Evolutionary conservation across 2,888 invertebrate species (phyloP).

Genomic region (Polyploca ridens): DNA sequence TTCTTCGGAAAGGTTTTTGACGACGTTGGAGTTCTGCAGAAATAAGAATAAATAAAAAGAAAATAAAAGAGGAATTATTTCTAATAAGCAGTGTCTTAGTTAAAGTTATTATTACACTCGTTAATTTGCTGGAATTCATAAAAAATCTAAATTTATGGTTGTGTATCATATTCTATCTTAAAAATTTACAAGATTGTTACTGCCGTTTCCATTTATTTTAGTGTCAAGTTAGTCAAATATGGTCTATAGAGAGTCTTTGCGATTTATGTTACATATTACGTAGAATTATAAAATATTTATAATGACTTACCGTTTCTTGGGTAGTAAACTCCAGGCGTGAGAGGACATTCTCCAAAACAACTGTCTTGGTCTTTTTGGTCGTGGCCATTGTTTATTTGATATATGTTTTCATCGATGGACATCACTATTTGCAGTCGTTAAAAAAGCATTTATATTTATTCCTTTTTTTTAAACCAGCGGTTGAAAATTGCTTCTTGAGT

Average conservation of each 20-base stretch:
- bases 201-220: too few relatives aligned
- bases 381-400: background rate
- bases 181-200: too few relatives aligned
- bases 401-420: background rate
- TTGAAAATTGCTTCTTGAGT: too few relatives aligned
- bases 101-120: too few relatives aligned
- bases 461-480: background rate
- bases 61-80: background rate
- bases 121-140: background rate
- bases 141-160: too few relatives aligned
- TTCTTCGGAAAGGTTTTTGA: conserved; percentile 32
- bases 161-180: too few relatives aligned
- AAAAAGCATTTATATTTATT: background rate
- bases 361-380: background rate
- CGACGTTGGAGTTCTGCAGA: conserved; percentile 32
- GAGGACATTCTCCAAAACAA: conserved; percentile 20
- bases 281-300: background rate
- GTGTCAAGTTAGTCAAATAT: too few relatives aligned
- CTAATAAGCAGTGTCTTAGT: background rate
- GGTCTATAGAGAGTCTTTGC: too few relatives aligned
- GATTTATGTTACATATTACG: too few relatives aligned
- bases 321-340: conserved; percentile 66
- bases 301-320: conserved; percentile 59
- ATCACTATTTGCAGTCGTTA: background rate
- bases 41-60: background rate